Base-by-base conservation (phyloP, 2,113 vertebrate species). In the Scalopus aquaticus region DNA sequence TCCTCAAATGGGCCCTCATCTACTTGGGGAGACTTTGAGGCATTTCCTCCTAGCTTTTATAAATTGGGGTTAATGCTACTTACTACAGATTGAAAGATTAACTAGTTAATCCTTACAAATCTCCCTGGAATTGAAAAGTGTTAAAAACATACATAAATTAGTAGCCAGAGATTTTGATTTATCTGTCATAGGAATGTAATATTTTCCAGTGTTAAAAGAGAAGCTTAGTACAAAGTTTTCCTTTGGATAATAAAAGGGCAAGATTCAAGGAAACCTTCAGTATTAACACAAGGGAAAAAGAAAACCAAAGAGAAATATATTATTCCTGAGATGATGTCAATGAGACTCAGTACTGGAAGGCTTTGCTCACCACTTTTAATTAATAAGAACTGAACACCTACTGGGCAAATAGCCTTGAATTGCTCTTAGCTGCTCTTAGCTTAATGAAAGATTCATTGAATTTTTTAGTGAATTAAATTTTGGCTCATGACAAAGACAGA, bases 371-470 rank as follows among this genome's bases (percentile, higher is more conserved):
- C 83, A 19, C 85, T 60, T 44, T 85, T 93, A 96, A 96, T 94
- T 96, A 97, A 91, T 92, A 95, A 95, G 82, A 92, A 95, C 1
- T 76, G 78, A 96, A 95, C 46, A 89, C 67, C 81, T 89, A 44
- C 32, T 30, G 90, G 88, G 95, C 92, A 84, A 17, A 88, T 11
- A 86, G 86, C 78, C 77, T 90, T 90, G 74, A 92, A 94, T 26
- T 76, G 78, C 56, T 96, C 91, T 93, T 74, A 91, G 82, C 81
- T 81, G 77, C 62, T 95, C 92, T 95, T 86, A 95, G 81, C 70
- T 94, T 97, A 94, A 96, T 96, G 81, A 96, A 95, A 96, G 84
- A 96, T 91, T 88, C 88, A 95, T 56, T 80, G 92, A 92, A 94
- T 72, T 70, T 91, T 91, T 95, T 93, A 96, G 90, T 67, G 60